Conservation (phyloP, 2,113 vertebrate genomes). For the Neogale vison region DNA sequence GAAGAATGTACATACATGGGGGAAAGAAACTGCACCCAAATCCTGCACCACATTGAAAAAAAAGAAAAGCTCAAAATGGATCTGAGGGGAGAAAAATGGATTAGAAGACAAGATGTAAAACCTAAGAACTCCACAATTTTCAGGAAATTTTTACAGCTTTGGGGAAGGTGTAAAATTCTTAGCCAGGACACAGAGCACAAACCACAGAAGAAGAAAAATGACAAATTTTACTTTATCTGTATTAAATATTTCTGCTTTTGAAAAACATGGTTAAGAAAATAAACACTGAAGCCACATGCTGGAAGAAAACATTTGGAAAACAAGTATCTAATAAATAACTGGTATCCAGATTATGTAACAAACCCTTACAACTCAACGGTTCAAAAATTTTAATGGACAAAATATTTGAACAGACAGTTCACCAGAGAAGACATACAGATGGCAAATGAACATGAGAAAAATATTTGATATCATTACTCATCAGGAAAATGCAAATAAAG, state of each 20-base stretch:
- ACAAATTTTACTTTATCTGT: not conserved
- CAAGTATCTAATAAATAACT: not conserved
- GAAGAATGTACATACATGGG: not conserved
- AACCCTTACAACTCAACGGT: not conserved
- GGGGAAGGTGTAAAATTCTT: not conserved
- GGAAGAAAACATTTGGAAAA: not conserved
- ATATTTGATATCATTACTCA: not conserved
- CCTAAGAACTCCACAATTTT: not conserved
- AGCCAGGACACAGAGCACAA: not conserved
- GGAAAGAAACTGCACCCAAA: not conserved
- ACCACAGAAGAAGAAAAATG: not conserved
- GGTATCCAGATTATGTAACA: not conserved
- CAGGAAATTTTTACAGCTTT: not conserved
- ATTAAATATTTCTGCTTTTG: not conserved
- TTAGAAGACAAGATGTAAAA: not conserved
- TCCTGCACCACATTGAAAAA: not conserved
- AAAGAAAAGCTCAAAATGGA: not conserved
- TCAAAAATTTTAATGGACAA: not conserved
- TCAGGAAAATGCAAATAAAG: not conserved
- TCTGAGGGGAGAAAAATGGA: not conserved
- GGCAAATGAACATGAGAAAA: not conserved
- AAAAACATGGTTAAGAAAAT: slow-evolving; percentile 1
- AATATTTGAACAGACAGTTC: not conserved
- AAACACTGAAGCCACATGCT: not conserved
- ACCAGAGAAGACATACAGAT: not conserved